Conservation (phyloP, 92 coral and sea anemone species). For the Blastomussa wellsi region DNA sequence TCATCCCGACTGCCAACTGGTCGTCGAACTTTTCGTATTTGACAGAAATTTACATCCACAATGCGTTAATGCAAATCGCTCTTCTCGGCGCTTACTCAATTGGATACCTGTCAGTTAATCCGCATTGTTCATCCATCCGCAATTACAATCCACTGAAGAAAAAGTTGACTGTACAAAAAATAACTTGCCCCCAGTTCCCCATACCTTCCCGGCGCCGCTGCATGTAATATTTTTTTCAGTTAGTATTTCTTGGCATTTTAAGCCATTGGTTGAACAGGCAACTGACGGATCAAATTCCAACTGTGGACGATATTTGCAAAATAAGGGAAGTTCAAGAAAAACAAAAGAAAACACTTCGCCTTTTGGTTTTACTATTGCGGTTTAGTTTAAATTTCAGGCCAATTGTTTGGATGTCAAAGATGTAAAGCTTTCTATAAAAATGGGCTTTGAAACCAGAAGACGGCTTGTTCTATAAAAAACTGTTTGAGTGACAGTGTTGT, state of each 20-base stretch:
- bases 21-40: background rate
- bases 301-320: background rate
- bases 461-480: background rate
- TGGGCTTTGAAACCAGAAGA: background rate
- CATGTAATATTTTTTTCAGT: too few species aligned
- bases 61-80: constrained; percentile 32
- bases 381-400: background rate
- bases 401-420: background rate
- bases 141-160: background rate
- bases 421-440: background rate
- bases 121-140: background rate
- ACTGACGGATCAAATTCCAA: background rate
- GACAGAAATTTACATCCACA: constrained; percentile 24
- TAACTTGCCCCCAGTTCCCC: background rate
- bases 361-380: background rate
- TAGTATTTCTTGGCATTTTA: background rate
- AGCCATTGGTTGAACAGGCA: background rate
- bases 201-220: background rate
- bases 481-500: background rate
- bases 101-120: constrained; percentile 11
- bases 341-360: background rate
- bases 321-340: too few species aligned
- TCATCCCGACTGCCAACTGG: background rate
- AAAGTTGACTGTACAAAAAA: background rate
- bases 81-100: constrained; percentile 16